Conservation (phyloP, 2,888 invertebrate species). For the Odontocolon sp. region DNA sequence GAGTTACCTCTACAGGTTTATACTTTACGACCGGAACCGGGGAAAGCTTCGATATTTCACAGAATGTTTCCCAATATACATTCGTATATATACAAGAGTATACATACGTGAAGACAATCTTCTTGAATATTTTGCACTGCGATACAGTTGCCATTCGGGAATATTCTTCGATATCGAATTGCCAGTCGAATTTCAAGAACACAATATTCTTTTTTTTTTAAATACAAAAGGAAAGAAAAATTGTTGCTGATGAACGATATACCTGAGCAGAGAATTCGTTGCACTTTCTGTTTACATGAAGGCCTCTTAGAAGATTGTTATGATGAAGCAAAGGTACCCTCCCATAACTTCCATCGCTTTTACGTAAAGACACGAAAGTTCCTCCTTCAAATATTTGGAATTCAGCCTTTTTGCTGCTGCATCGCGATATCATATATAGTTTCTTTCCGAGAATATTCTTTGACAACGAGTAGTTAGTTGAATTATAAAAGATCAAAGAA, state of each 20-base stretch:
- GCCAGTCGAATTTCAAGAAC: background rate
- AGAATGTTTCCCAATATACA: background rate
- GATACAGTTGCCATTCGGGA: background rate
- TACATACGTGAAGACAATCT: constrained; percentile 3
- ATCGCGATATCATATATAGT: too few species aligned
- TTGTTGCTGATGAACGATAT: too few species aligned
- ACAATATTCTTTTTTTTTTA: too few species aligned
- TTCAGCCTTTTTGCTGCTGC: too few species aligned
- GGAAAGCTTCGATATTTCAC: constrained; percentile 25
- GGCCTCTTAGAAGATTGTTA: too few species aligned
- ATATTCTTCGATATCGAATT: background rate
- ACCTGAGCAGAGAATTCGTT: too few species aligned
- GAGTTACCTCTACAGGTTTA: background rate
- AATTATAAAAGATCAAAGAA: background rate
- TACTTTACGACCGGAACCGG: constrained; percentile 35
- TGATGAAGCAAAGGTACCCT: too few species aligned
- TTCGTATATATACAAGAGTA: background rate
- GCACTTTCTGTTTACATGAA: too few species aligned
- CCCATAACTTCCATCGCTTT: too few species aligned
- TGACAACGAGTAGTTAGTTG: background rate
- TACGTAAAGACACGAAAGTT: too few species aligned
- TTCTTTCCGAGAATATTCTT: background rate
- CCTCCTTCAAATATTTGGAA: too few species aligned
- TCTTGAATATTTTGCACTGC: constrained; percentile 1
- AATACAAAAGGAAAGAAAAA: too few species aligned